Base-by-base conservation (phyloP, 2,888 invertebrate species). In the Gastracanthus pulcherrimus region DNA sequence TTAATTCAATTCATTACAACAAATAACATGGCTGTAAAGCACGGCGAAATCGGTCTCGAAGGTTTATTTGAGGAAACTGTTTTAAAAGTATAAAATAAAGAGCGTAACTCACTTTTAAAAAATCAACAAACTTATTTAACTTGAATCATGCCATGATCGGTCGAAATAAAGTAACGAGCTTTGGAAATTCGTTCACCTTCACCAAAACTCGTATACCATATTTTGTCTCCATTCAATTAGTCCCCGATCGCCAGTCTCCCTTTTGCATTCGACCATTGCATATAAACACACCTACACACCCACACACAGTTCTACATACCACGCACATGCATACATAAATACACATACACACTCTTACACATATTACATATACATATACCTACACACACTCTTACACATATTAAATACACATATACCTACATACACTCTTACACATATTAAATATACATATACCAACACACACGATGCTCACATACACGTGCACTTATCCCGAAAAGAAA, bases 171-270 rank as follows among this genome's bases (percentile, higher is more conserved):
- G n/a, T n/a, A n/a, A n/a, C n/a, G n/a, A n/a, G n/a, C n/a, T n/a
- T n/a, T n/a, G n/a, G n/a, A n/a, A n/a, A n/a, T n/a, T n/a, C n/a
- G n/a, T n/a, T n/a, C n/a, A n/a, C n/a, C n/a, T n/a, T n/a, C n/a
- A n/a, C n/a, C n/a, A n/a, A n/a, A n/a, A n/a, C n/a, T n/a, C 51
- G 38, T 36, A 26, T 7, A 60, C 34, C n/a, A 11, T 16, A 69
- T 36, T 74, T 60, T 55, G 75, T 69, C 72, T 45, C 67, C 51
- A 78, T 75, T 82, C 74, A 78, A 78, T 82, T 70, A 75, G 70
- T 48, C 11, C n/a, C 26, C 26, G 58, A 71, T 71, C 45, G 9
- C 31, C 58, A 48, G 13, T 29, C 38, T n/a, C 75, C 51, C 13
- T 36, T 9, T 31, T 31, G 16, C 38, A 5, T 29, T 36, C 13